Evolutionary conservation across 2,888 invertebrate genomes (phyloP), one percentile per base, ranked within the genome.

Genomic region (Pristionchus maxplancki): DNA sequence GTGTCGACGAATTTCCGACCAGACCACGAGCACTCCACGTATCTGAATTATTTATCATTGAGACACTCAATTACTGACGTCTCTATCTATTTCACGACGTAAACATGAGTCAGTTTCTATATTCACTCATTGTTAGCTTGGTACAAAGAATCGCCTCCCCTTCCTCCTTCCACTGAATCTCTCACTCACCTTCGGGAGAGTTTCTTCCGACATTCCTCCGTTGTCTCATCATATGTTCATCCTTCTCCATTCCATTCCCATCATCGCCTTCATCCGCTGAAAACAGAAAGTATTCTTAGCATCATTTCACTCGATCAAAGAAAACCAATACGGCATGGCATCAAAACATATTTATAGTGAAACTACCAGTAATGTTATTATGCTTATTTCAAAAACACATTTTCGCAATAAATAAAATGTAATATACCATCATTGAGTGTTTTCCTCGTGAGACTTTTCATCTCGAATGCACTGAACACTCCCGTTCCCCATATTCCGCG

Each of bases 401-500:
- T 34, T 44, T n/a, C 78, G 28, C 37, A 24, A 6, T 44, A 78
- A 44, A 44, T 24, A 40, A 24, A 24, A 5, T 37, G 44, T 78
- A 9, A 8, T 62, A 3, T 40, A 85, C 85, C 62, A 71, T 67
- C 87, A 53, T 24, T 37, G 44, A 87, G n/a, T 31, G 87, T 87
- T 34, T 96, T 97, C 97, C 97, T 97, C 97, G 98, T 98, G 95
- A 99, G 97, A 96, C 97, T 97, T 97, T 98, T 98, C 96, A 99
- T 97, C 96, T 99, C 99, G 96, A 97, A 97, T 95, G 99, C 98
- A 95, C 98, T 98, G 97, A 99, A 99, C 96, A 99, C 99, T 95
- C 99, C 99, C 95, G 98, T 99, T 95, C 99, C 98, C 96, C 98
- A 97, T 96, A 99, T 98, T 96, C 98, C 98, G 96, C 98, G 98